Conservation (phyloP, 2,113 vertebrate species). For the Hylia prasina region DNA sequence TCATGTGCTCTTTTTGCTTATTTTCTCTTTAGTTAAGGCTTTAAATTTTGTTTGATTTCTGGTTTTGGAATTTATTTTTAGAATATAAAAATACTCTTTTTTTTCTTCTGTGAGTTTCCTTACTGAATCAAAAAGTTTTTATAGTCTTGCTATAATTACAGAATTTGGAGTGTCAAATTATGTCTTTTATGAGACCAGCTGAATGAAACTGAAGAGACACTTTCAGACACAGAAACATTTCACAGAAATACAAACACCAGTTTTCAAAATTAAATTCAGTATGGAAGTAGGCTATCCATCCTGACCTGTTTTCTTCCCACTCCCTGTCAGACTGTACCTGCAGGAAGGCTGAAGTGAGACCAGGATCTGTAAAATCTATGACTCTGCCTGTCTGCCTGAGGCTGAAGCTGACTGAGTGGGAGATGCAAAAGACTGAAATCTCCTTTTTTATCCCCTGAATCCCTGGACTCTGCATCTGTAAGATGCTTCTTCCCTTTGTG, state of each 20-base stretch:
- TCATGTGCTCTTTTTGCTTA: not conserved
- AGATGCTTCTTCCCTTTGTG: not conserved
- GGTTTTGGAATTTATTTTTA: not conserved
- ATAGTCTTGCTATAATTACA: not conserved
- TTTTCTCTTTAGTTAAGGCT: not conserved
- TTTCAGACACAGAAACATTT: not conserved
- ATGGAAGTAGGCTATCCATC: rapidly evolving
- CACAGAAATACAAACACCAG: not conserved
- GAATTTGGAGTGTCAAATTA: not conserved
- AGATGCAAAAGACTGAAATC: slow-evolving; percentile 86
- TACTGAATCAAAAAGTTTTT: not conserved
- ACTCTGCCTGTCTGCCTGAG: slow-evolving; percentile 91
- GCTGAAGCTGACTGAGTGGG: slow-evolving; percentile 89
- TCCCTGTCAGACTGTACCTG: slow-evolving; percentile 80
- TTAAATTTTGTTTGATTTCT: not conserved
- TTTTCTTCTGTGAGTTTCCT: not conserved
- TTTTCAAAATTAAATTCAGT: not conserved
- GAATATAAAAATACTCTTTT: not conserved
- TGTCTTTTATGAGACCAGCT: not conserved
- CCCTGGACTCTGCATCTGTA: not conserved
- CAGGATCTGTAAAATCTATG: slow-evolving; percentile 89
- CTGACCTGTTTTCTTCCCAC: not conserved
- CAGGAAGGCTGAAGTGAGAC: slow-evolving; percentile 91
- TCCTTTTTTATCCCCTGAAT: not conserved
- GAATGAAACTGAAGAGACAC: not conserved